phyloP scores from a whole-genome alignment of 2,888 invertebrate species.

The Gastrophysa polygoni region DNA sequence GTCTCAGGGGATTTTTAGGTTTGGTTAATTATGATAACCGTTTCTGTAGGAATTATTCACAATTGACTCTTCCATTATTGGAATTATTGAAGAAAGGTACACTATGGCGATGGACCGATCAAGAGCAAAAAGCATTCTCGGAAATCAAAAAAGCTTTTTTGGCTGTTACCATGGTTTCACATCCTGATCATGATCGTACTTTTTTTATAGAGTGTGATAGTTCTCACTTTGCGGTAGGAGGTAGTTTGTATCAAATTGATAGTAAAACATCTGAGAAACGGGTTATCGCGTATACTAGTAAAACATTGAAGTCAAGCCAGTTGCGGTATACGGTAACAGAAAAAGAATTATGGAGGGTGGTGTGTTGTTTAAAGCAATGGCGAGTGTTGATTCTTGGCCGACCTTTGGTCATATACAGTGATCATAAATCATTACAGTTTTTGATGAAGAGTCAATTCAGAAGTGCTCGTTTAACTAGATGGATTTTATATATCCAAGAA shows the following conservation, averaged over 20 bases:
- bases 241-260: slow-evolving; percentile 7
- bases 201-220: slow-evolving; percentile 16
- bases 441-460: slow-evolving; percentile 14
- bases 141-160: slow-evolving; percentile 19
- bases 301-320: slow-evolving; percentile 13
- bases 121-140: slow-evolving; percentile 3
- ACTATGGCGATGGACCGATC: slow-evolving; percentile 18
- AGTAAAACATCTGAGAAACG: neutral
- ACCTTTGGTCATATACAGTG: slow-evolving; percentile 12
- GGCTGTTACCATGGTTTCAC: slow-evolving; percentile 7
- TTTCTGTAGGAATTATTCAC: neutral
- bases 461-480: slow-evolving; percentile 20
- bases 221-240: slow-evolving; percentile 1
- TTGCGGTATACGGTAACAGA: slow-evolving; percentile 17
- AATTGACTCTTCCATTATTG: neutral
- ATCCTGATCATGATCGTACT: slow-evolving; percentile 19
- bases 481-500: slow-evolving; percentile 25
- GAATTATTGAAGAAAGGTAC: slow-evolving; percentile 15
- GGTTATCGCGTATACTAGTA: slow-evolving; percentile 24
- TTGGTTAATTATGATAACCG: neutral
- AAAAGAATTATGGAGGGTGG: slow-evolving; percentile 19
- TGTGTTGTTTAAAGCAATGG: slow-evolving; percentile 20
- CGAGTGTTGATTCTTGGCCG: slow-evolving; percentile 18
- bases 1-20: neutral
- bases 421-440: slow-evolving; percentile 26